phyloP scores from a whole-genome alignment of 1,140 invertebrate genomes.

The Druon quercuslanigerum region DNA sequence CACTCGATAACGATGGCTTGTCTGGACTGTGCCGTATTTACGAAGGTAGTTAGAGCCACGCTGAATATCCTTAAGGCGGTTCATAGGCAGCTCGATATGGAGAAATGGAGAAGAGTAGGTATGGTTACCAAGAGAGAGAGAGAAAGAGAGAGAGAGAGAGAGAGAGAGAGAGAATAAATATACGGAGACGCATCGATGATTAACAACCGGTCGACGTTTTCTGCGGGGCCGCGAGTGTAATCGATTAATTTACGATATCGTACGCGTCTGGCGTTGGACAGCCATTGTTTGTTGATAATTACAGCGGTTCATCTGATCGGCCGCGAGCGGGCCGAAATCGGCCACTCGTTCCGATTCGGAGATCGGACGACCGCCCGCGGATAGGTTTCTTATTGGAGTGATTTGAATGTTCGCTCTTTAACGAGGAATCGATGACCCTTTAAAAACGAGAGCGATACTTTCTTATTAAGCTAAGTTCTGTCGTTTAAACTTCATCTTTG shows the following conservation, averaged over 20 bases:
- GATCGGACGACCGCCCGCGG: slow-evolving; percentile 53
- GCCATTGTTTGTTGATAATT: slow-evolving; percentile 59
- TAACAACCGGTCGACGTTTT: slow-evolving; percentile 50
- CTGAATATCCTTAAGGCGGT: slow-evolving; percentile 23
- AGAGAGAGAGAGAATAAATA: slow-evolving; percentile 1
- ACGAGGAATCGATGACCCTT: slow-evolving; percentile 52
- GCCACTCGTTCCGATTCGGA: slow-evolving; percentile 48
- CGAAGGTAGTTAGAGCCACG: slow-evolving; percentile 15
- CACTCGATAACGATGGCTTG: slow-evolving; percentile 20
- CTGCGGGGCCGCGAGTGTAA: slow-evolving; percentile 53
- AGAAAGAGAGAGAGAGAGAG: background rate
- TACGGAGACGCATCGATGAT: slow-evolving; percentile 46
- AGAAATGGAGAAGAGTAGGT: background rate
- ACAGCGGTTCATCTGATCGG: slow-evolving; percentile 53
- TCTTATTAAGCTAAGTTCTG: background rate
- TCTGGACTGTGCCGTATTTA: slow-evolving; percentile 5
- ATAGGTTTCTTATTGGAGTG: slow-evolving; percentile 48
- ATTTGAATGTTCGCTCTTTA: slow-evolving; percentile 53
- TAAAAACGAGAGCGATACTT: slow-evolving; percentile 13
- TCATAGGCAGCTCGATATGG: slow-evolving; percentile 13
- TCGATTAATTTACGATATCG: slow-evolving; percentile 58
- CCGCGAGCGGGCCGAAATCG: slow-evolving; percentile 33
- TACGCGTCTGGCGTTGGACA: slow-evolving; percentile 45
- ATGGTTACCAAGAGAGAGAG: background rate
- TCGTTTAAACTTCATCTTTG: background rate